Conservation (phyloP, 1,140 invertebrate species). For the Rhagoletis pomonella region DNA sequence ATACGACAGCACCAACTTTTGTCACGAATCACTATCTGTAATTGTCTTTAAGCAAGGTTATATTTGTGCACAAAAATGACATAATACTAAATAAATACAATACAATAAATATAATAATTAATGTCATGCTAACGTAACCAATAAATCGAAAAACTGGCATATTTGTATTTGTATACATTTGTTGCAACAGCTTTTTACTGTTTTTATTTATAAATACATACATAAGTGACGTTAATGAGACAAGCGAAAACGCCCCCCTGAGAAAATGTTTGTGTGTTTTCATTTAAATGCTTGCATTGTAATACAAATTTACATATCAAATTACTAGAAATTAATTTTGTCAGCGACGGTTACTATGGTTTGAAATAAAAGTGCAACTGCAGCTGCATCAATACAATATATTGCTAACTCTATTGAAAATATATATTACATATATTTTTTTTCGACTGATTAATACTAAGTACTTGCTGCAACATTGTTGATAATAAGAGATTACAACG, state of each 20-base stretch:
- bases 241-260: background rate
- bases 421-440: background rate
- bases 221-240: background rate
- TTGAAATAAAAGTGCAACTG: background rate
- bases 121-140: too few relatives aligned
- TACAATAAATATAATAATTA: too few relatives aligned
- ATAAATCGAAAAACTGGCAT: background rate
- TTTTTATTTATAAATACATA: background rate
- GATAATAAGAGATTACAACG: too few relatives aligned
- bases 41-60: background rate
- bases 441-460: too few relatives aligned
- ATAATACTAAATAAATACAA: too few relatives aligned
- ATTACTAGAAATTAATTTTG: constrained; percentile 7
- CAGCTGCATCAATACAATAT: background rate
- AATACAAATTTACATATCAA: background rate
- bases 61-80: background rate
- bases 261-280: background rate
- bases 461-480: too few relatives aligned
- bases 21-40: too few relatives aligned
- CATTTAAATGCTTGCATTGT: background rate
- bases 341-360: background rate
- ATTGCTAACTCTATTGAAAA: background rate
- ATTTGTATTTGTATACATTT: too few relatives aligned
- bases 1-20: background rate
- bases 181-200: background rate